Conservation (phyloP, 2,797 vertebrate genomes). For the Mallotus villosus region DNA sequence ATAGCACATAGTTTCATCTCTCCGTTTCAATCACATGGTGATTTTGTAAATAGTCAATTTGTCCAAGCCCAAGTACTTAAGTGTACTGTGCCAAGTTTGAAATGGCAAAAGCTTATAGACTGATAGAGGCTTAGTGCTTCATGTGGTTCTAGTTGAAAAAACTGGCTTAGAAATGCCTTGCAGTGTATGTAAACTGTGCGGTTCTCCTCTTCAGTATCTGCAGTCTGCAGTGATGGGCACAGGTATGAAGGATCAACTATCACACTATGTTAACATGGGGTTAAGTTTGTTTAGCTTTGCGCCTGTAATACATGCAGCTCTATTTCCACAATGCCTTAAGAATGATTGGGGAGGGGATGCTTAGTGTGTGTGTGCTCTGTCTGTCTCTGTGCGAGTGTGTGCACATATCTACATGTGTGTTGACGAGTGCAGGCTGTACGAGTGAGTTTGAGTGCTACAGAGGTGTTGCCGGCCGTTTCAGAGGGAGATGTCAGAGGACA, state of each 20-base stretch:
- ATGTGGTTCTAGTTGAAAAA: background rate
- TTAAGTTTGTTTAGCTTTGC: too few species aligned
- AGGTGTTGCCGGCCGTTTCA: constrained; percentile 49
- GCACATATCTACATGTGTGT: constrained; percentile 19
- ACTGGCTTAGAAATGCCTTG: background rate
- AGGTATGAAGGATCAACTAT: background rate
- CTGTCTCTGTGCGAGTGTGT: background rate
- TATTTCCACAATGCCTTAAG: too few species aligned
- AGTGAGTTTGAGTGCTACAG: background rate
- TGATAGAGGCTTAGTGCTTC: background rate
- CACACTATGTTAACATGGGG: background rate
- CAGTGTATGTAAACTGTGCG: background rate
- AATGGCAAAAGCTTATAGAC: background rate
- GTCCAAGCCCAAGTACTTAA: background rate
- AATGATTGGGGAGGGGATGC: background rate
- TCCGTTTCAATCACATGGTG: background rate
- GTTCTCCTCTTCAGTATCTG: background rate
- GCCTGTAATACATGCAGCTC: background rate
- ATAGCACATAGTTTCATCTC: background rate
- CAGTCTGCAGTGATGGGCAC: background rate
- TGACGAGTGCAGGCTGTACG: background rate
- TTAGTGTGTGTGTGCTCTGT: background rate
- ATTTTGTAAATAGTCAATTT: background rate
- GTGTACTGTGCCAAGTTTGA: background rate
- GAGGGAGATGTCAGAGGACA: constrained; percentile 85